Percentiles rank a stretch among this genome's conserved stretches.
Conservation (phyloP, 2,888 invertebrate species). For the Agriopis aurantiaria region DNA sequence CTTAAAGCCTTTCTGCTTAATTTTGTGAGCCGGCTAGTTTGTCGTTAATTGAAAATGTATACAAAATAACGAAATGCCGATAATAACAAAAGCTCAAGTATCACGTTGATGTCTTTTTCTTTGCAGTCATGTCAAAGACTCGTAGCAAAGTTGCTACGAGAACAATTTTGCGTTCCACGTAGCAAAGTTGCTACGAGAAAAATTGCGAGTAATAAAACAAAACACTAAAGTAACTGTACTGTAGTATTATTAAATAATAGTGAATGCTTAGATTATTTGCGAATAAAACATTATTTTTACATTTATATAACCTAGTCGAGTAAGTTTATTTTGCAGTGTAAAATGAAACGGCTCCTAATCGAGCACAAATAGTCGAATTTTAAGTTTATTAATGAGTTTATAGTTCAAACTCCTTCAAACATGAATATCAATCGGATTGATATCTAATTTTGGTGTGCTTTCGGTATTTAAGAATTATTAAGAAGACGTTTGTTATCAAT, state of each 20-base stretch:
- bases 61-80: neutral
- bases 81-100: conserved; percentile 2
- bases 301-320: neutral
- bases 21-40: no score
- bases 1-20: no score
- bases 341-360: neutral
- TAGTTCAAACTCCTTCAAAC: conserved; percentile 18
- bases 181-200: neutral
- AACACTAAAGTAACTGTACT: neutral
- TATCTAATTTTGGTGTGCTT: neutral
- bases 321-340: neutral
- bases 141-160: neutral
- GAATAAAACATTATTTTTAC: no score
- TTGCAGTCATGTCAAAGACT: neutral
- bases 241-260: no score
- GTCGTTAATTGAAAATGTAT: no score
- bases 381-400: conserved; percentile 9
- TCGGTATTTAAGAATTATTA: no score
- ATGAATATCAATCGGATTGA: neutral
- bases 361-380: neutral
- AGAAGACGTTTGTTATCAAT: no score
- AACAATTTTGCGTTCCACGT: no score
- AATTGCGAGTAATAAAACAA: neutral
- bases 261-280: no score
- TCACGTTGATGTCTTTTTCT: conserved; percentile 37